Base-by-base conservation (phyloP, 2,113 vertebrate genomes). In the Ptilorrhoa leucosticta region DNA sequence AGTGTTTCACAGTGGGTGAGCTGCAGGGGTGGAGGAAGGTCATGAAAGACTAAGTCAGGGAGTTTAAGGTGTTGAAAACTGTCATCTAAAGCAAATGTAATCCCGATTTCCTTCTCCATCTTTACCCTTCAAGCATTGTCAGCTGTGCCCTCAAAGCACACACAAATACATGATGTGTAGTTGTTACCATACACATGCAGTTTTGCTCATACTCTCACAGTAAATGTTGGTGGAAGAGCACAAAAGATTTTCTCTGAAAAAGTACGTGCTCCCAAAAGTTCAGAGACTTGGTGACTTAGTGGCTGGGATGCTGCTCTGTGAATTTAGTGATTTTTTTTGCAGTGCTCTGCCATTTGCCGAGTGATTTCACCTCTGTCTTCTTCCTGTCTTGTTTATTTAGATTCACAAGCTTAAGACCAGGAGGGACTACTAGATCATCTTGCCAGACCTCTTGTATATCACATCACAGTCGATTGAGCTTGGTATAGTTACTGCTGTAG, bases 341-440 rank as follows among this genome's bases (percentile, higher is more conserved):
- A 70, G 73, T 51, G 42, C 72, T 77, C 39, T 95, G 72, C 64
- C 1, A 2, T 50, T 94, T 84, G 72, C 72, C 77, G 56, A 91
- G 35, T 81, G 60, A 44, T 91, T 94, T 92, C 91, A 91, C 94
- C 91, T 94, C 86, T 71, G 60, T 75, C 69, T 82, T 91, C 35
- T 35, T 87, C 40, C 77, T 87, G 28, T 60, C 91, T 92, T 75
- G 80, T 92, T 96, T 94, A 68, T 92, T 92, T 94, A 94, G 69
- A 94, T 96, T 94, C 94, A 92, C 39, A 60, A 45, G 64, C 65
- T 87, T 92, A 71, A 81, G 81, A 94, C 57, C 76, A 92, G 80
- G 56, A 86, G 56, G 24, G 56, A 79, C 87, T 86, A 37, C 51
- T 91, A 79, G 51, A 87, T 95, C 80, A 79, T 84, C 40, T 68